Evolutionary conservation across 92 coral and sea anemone genomes (phyloP).

Genomic region (Chrysogorgia sp.): DNA sequence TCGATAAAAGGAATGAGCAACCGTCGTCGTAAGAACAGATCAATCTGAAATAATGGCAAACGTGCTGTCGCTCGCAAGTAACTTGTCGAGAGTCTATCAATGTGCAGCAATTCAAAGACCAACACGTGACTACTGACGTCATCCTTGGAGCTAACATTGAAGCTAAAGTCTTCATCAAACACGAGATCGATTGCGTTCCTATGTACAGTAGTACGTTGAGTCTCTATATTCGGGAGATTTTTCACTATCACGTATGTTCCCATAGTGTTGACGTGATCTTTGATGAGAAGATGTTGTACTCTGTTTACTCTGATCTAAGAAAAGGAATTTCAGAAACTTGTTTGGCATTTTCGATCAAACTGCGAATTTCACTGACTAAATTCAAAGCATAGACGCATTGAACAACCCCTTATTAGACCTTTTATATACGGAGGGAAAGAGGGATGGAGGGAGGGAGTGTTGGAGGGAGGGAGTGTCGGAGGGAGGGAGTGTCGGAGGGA

Average conservation of each 20-base stretch:
- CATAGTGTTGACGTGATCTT: neutral
- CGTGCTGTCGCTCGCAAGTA: constrained; percentile 91
- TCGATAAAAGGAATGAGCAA: constrained; percentile 26
- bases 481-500: too few species aligned
- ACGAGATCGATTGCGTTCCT: constrained; percentile 81
- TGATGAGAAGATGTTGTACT: constrained; percentile 10
- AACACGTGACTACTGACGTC: constrained; percentile 82
- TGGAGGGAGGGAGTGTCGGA: too few species aligned
- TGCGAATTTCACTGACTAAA: too few species aligned
- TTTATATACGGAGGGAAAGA: neutral
- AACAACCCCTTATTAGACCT: neutral
- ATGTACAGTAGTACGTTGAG: constrained; percentile 55
- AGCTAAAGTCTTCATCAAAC: constrained; percentile 81
- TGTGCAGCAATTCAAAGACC: constrained; percentile 81
- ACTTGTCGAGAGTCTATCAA: constrained; percentile 92
- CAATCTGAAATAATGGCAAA: constrained; percentile 86
- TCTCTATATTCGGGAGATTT: constrained; percentile 9
- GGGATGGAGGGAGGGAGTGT: too few species aligned
- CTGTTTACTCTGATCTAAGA: constrained; percentile 5
- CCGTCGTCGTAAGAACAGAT: constrained; percentile 52
- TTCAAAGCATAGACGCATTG: neutral
- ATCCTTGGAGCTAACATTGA: constrained; percentile 84
- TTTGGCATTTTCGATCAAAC: too few species aligned
- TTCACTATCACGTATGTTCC: constrained; percentile 31
- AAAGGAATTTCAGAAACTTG: neutral